A percentile compares a stretch with the other conserved stretches of the same genome.
phyloP scores from a whole-genome alignment of 2,113 vertebrate genomes.

The Dipodomys ordii region DNA sequence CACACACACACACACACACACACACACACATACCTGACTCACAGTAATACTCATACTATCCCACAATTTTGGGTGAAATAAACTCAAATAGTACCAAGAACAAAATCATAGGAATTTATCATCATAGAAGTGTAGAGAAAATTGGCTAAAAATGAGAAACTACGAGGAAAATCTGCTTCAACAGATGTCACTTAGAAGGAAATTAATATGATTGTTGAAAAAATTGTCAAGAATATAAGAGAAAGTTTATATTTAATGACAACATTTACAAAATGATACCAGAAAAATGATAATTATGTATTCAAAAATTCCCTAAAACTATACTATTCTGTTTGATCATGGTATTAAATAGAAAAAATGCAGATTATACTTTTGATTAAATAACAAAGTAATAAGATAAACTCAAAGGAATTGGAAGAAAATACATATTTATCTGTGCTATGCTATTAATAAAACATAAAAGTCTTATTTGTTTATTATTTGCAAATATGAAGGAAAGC shows the following conservation, averaged over 20 bases:
- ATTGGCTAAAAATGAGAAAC: background rate
- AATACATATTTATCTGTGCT: background rate
- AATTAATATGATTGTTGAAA: background rate
- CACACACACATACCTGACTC: too few relatives aligned
- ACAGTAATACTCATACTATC: background rate
- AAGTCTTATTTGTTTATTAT: background rate
- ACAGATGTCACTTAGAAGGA: background rate
- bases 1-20: too few relatives aligned
- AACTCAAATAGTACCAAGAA: background rate
- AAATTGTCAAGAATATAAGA: background rate
- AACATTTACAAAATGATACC: background rate
- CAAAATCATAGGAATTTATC: background rate
- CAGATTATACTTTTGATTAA: background rate
- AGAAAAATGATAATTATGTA: background rate
- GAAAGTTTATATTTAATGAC: background rate
- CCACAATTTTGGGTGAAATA: background rate
- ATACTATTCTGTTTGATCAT: background rate
- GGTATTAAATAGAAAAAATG: background rate
- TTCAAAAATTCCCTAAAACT: background rate
- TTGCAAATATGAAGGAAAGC: background rate
- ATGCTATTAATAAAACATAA: background rate
- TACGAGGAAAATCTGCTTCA: background rate
- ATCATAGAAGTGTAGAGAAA: background rate
- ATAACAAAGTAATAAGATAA: background rate
- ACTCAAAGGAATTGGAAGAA: background rate